Percentiles rank a stretch among this genome's conserved stretches.
Conservation (phyloP, 2,113 vertebrate genomes). For the Colistium nudipinnis region DNA sequence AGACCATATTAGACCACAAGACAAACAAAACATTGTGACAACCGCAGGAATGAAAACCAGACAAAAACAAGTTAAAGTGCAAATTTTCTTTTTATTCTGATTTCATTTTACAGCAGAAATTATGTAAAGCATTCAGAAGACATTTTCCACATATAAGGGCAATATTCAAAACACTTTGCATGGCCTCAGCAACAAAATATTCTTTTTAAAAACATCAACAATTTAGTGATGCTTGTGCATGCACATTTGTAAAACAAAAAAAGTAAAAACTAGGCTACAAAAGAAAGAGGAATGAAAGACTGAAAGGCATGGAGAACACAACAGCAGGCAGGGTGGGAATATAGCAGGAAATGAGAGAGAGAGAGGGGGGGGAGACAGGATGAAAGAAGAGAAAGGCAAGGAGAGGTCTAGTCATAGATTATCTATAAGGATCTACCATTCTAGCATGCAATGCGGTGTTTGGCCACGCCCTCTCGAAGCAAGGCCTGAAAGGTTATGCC, state of each 20-base stretch:
- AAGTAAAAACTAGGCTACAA: constrained; percentile 92
- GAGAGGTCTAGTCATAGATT: constrained; percentile 76
- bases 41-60: constrained; percentile 31
- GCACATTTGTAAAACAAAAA: constrained; percentile 97
- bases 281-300: constrained; percentile 76
- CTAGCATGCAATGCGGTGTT: constrained; percentile 98
- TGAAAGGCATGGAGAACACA: constrained; percentile 78
- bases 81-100: constrained; percentile 88
- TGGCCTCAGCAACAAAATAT: constrained; percentile 99
- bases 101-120: constrained; percentile 99
- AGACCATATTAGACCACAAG: no score
- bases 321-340: constrained; percentile 74
- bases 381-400: constrained; percentile 70
- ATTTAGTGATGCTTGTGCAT: constrained; percentile 99
- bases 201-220: constrained; percentile 97
- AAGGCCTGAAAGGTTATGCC: constrained; percentile 76
- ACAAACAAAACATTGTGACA: background rate
- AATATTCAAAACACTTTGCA: constrained; percentile 99
- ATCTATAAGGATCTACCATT: constrained; percentile 84
- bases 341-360: constrained; percentile 74
- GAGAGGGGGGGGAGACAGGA: constrained; percentile 51
- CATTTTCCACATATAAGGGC: constrained; percentile 99
- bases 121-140: constrained; percentile 99
- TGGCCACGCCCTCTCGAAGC: constrained; percentile 84
- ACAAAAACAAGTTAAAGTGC: constrained; percentile 72